A percentile compares a stretch with the other conserved stretches of the same genome.
Evolutionary conservation across 2,888 invertebrate species (phyloP).

Genomic region (Serrognathus titanus): DNA sequence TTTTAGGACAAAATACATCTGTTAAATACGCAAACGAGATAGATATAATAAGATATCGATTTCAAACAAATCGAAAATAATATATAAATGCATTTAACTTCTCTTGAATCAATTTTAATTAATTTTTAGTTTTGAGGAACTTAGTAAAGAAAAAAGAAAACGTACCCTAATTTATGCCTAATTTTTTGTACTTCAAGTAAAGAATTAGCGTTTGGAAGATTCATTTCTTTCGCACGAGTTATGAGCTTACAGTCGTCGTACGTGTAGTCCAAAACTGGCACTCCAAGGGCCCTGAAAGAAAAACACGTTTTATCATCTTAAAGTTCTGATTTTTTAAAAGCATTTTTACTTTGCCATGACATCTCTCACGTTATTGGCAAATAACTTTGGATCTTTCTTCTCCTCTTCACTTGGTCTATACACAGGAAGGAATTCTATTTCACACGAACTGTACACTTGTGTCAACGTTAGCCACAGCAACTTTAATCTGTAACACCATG

Average conservation of each 20-base stretch:
- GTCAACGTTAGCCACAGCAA: slow-evolving; percentile 85
- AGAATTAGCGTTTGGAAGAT: slow-evolving; percentile 70
- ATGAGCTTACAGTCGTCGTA: slow-evolving; percentile 89
- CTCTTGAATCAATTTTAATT: not conserved
- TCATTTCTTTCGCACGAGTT: slow-evolving; percentile 77
- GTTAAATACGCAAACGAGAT: no score
- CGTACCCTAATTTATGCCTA: slow-evolving; percentile 72
- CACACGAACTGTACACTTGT: slow-evolving; percentile 81
- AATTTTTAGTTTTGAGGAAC: not conserved
- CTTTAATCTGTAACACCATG: slow-evolving; percentile 60
- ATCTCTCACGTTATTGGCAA: slow-evolving; percentile 83
- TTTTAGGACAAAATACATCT: no score
- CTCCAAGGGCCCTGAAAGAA: slow-evolving; percentile 68
- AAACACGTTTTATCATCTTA: not conserved
- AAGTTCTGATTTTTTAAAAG: not conserved
- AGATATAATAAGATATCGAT: no score
- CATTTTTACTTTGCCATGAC: slow-evolving; percentile 84
- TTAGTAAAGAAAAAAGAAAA: slow-evolving; percentile 5
- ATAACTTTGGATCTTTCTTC: slow-evolving; percentile 80
- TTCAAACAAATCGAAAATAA: not conserved
- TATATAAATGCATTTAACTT: no score
- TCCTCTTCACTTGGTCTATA: slow-evolving; percentile 86
- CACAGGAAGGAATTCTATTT: slow-evolving; percentile 90
- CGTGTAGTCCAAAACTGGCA: slow-evolving; percentile 87
- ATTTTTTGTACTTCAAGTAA: slow-evolving; percentile 77